Conservation (phyloP, 2,888 invertebrate species). For the Brassicogethes aeneus region DNA sequence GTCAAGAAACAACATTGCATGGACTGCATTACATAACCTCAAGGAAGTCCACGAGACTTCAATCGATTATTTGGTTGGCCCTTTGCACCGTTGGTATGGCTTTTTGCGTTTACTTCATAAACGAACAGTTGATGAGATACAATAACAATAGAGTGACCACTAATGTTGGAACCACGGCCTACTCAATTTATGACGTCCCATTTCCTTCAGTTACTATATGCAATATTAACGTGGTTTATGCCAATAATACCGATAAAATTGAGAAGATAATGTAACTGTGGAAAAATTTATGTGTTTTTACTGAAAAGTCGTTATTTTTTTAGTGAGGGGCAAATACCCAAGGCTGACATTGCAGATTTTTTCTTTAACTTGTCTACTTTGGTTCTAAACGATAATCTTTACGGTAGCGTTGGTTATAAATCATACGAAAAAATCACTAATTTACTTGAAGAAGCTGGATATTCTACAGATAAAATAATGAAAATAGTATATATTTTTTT, state of each 20-base stretch:
- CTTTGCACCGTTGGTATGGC: constrained; percentile 11
- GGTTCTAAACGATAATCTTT: constrained; percentile 2
- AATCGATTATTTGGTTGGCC: constrained; percentile 15
- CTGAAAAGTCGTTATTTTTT: neutral
- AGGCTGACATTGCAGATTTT: constrained; percentile 7
- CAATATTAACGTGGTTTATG: constrained; percentile 18
- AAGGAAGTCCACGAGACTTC: constrained; percentile 11
- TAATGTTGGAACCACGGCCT: constrained; percentile 12
- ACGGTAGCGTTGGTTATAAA: neutral
- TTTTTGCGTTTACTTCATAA: constrained; percentile 13
- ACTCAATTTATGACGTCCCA: constrained; percentile 18
- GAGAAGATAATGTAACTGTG: constrained; percentile 11
- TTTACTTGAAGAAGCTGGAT: constrained; percentile 8
- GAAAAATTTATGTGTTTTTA: neutral
- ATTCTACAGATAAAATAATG: constrained; percentile 12
- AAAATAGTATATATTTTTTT: constrained; percentile 4
- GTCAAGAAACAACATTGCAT: constrained; percentile 15
- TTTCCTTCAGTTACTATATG: constrained; percentile 21
- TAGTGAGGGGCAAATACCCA: neutral
- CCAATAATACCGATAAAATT: constrained; percentile 8
- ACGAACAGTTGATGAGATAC: constrained; percentile 11
- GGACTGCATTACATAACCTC: constrained; percentile 19
- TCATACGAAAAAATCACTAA: constrained; percentile 4
- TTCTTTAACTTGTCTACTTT: constrained; percentile 11
- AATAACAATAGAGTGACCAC: constrained; percentile 14